Evolutionary conservation across 2,113 vertebrate species (phyloP).

Genomic region (Microtus richardsoni): DNA sequence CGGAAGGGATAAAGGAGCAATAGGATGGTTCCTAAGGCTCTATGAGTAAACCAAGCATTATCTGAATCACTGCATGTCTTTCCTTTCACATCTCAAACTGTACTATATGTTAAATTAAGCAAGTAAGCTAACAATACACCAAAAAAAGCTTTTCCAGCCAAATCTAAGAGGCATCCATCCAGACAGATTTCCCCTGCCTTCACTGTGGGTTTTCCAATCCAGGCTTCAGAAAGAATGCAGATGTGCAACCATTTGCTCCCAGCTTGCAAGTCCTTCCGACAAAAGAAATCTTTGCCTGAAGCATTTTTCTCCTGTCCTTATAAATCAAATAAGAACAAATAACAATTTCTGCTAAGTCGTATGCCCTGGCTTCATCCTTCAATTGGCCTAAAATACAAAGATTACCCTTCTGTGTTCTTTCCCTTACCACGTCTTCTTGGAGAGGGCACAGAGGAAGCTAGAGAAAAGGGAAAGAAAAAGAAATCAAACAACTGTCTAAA

Average conservation of each 20-base stretch:
- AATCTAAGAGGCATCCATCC: background rate
- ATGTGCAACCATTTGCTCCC: constrained; percentile 75
- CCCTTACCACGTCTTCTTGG: constrained; percentile 58
- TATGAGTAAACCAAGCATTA: background rate
- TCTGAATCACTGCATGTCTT: background rate
- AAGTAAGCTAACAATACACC: background rate
- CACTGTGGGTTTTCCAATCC: constrained; percentile 35
- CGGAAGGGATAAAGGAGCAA: accelerated
- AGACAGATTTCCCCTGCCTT: background rate
- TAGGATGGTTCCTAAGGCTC: background rate
- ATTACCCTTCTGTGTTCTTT: constrained; percentile 73
- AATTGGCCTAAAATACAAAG: constrained; percentile 79
- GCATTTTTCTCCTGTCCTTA: constrained; percentile 73
- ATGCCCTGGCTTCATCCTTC: constrained; percentile 76
- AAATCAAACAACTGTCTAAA: constrained; percentile 84
- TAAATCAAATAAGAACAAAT: constrained; percentile 82
- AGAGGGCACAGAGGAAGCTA: background rate
- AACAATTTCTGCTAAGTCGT: constrained; percentile 82
- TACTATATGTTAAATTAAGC: constrained; percentile 34
- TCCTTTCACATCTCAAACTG: background rate
- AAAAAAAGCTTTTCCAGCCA: background rate
- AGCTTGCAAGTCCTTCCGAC: constrained; percentile 76
- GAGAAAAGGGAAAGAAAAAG: constrained; percentile 73
- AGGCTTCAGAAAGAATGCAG: constrained; percentile 76
- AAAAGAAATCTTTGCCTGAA: constrained; percentile 77